A percentile compares a stretch with the other conserved stretches of the same genome.
Conservation (phyloP, 2,888 invertebrate genomes). For the Schrankia costaestrigalis region DNA sequence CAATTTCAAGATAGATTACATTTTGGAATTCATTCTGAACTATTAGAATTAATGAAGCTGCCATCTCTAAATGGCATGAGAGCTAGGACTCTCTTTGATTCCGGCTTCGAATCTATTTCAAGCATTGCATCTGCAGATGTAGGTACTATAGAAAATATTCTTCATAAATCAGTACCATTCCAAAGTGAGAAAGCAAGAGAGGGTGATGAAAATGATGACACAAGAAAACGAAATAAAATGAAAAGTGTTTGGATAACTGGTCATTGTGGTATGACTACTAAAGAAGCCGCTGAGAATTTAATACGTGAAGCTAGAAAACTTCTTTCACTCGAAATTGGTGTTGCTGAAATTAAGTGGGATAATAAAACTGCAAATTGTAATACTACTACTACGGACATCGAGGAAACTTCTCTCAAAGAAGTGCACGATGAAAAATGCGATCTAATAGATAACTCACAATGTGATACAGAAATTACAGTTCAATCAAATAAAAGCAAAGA, state of each 20-base stretch:
- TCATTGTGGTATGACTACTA: conserved; percentile 88
- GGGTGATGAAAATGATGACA: conserved; percentile 84
- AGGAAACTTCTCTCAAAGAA: too few relatives aligned
- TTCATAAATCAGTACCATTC: conserved; percentile 91
- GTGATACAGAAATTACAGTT: background rate
- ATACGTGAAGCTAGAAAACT: conserved; percentile 88
- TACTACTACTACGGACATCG: conserved; percentile 8
- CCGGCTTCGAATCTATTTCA: conserved; percentile 88
- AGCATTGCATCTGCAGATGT: conserved; percentile 88
- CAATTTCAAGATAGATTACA: conserved; percentile 97
- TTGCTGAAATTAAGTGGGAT: conserved; percentile 85
- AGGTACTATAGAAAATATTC: conserved; percentile 85
- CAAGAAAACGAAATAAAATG: conserved; percentile 83
- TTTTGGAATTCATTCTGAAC: conserved; percentile 95
- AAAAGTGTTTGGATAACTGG: conserved; percentile 90
- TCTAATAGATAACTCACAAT: conserved; percentile 3
- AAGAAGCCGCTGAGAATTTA: conserved; percentile 89
- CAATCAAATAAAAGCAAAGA: background rate
- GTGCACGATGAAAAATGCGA: too few relatives aligned
- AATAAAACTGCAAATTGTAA: conserved; percentile 34
- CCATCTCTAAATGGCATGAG: conserved; percentile 90
- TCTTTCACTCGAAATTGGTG: conserved; percentile 87
- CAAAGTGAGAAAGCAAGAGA: conserved; percentile 89
- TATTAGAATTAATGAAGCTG: conserved; percentile 94
- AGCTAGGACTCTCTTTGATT: conserved; percentile 91